Conservation (phyloP, 2,888 invertebrate genomes). For the Leptinotarsa peninsularis region DNA sequence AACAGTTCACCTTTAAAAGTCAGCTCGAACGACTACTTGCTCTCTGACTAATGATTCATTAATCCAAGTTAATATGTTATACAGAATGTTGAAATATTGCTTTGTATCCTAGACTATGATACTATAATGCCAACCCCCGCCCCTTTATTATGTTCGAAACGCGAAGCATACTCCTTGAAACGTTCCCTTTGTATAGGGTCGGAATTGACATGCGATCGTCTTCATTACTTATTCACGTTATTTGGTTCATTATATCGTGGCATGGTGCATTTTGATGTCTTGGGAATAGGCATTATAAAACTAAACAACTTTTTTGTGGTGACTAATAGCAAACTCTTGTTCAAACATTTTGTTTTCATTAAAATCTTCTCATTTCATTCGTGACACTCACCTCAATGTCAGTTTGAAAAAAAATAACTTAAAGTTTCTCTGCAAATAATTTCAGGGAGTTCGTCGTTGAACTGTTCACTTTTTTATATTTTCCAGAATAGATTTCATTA, state of each 20-base stretch:
- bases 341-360: conserved; percentile 22
- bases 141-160: conserved; percentile 9
- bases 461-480: no score
- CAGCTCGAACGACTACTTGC: neutral
- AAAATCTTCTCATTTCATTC: neutral
- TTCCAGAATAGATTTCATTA: no score
- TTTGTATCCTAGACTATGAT: conserved; percentile 16
- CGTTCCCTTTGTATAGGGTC: conserved; percentile 39
- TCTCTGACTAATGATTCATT: neutral
- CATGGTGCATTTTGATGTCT: conserved; percentile 49
- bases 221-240: conserved; percentile 55
- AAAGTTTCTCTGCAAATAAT: no score
- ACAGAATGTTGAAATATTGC: conserved; percentile 12
- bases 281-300: conserved; percentile 46
- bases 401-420: no score
- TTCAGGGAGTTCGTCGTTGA: no score
- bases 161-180: conserved; percentile 22
- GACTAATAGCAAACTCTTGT: conserved; percentile 42
- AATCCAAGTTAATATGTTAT: conserved; percentile 3
- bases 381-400: neutral
- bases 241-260: conserved; percentile 51
- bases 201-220: conserved; percentile 54
- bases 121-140: conserved; percentile 8
- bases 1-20: neutral
- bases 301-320: conserved; percentile 48